Evolutionary conservation across 2,888 invertebrate genomes (phyloP), one percentile per base, ranked within the genome.

Genomic region (Micoletzkya japonica): DNA sequence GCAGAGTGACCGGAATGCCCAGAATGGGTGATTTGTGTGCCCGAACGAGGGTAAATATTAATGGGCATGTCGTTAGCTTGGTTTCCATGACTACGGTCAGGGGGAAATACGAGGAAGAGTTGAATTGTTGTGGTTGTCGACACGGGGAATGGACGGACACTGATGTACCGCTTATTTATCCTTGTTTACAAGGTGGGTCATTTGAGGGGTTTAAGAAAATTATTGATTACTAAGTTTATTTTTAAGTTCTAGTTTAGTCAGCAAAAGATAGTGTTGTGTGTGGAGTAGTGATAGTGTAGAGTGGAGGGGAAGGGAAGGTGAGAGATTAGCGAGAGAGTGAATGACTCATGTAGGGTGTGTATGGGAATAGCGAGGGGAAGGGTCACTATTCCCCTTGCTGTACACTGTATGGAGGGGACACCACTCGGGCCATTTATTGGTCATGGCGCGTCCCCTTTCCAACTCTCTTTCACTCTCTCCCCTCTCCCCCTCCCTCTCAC

Each of bases 201-300:
- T n/a, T n/a, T n/a, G n/a, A n/a, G n/a, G n/a, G n/a, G n/a, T n/a
- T n/a, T n/a, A n/a, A n/a, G n/a, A n/a, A n/a, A n/a, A n/a, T n/a
- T n/a, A n/a, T n/a, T n/a, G n/a, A n/a, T n/a, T n/a, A n/a, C n/a
- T n/a, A n/a, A n/a, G n/a, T n/a, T n/a, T n/a, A n/a, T n/a, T n/a
- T n/a, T n/a, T n/a, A n/a, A n/a, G n/a, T n/a, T n/a, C n/a, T n/a
- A n/a, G n/a, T n/a, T n/a, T n/a, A n/a, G n/a, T n/a, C n/a, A n/a
- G n/a, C n/a, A n/a, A n/a, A n/a, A n/a, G 57, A 57, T 34, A n/a
- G 26, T 28, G 56, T 39, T 39, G 7, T 39, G 44, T 37, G 37
- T 59, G 59, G 37, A 37, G 44, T 59, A 59, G 59, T 59, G 59
- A 59, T 30, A 39, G 59, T n/a, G 39, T 39, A 17, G 7, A 39